phyloP scores from a whole-genome alignment of 2,888 invertebrate species.

The Frankliniella intonsa region DNA sequence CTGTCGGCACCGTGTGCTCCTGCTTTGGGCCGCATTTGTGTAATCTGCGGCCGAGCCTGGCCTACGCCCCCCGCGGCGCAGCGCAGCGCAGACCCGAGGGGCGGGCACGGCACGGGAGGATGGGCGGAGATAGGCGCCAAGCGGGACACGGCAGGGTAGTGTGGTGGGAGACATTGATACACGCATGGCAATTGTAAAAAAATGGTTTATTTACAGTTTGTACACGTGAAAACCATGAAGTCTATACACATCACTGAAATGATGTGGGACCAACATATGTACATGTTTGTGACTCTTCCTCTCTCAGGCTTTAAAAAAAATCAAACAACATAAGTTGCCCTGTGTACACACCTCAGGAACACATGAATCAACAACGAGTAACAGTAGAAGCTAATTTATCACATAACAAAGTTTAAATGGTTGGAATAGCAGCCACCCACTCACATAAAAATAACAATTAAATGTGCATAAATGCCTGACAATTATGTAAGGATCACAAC shows the following conservation, averaged over 20 bases:
- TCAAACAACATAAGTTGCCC: background rate
- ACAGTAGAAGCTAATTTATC: background rate
- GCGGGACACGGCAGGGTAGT: too few species aligned
- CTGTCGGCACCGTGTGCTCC: too few species aligned
- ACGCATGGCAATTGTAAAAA: background rate
- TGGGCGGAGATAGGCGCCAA: too few species aligned
- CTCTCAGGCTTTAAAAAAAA: background rate
- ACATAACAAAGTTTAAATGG: background rate
- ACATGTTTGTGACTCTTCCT: too few species aligned
- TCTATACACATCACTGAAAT: background rate
- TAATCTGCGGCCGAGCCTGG: too few species aligned
- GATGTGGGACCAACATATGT: too few species aligned
- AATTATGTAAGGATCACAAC: background rate
- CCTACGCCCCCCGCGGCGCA: too few species aligned
- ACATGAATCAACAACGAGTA: background rate
- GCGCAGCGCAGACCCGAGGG: background rate
- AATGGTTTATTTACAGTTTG: background rate
- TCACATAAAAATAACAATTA: background rate
- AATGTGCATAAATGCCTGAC: conserved; percentile 2
- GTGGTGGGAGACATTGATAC: background rate
- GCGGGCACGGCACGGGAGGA: background rate
- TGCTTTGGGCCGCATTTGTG: too few species aligned
- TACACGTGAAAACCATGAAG: background rate
- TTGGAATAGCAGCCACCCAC: background rate
- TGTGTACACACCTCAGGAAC: conserved; percentile 5